Base-by-base conservation (phyloP, 1,140 invertebrate genomes). In the Drosophila navojoa region DNA sequence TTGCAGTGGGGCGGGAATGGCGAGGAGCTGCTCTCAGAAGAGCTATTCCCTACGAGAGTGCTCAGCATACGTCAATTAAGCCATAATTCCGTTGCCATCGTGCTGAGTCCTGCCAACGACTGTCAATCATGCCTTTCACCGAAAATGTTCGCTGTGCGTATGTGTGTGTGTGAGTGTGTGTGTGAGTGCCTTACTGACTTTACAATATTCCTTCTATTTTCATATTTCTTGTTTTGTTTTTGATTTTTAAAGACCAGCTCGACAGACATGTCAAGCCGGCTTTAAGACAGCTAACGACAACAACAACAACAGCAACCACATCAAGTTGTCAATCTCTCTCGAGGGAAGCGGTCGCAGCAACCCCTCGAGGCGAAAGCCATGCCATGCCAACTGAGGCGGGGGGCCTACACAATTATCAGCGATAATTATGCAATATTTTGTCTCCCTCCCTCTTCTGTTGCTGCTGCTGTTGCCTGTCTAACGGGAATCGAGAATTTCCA, bases 41-140 rank as follows among this genome's bases (percentile, higher is more conserved):
- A 44, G 62, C 38, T 54, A 54, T 53, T 61, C 63, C 57, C 71
- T 68, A 67, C 57, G 67, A 71, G 67, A 71, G 80, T 87, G 69
- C 79, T 79, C 68, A 63, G 72, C 79, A 82, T 87, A 82, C 87
- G 82, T 87, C 82, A 87, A 87, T 87, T 87, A 87, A 87, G 79
- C 68, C 66, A 89, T 89, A 87, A 87, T 87, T 82, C 82, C 72
- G 76, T 87, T 87, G 70, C 63, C 82, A 80, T 68, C 82, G 81
- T 87, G 82, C 82, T 87, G 82, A 73, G 82, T 59, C 61, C 67
- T 54, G 35, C 50, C 61, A 52, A 57, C 52, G 81, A 85, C 76
- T 87, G 82, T 87, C 82, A 87, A 87, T 87, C 84, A 87, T 76
- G 75, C 76, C 67, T 81, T 78, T 86, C 85, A 77, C 15, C 70